Percentiles rank a stretch among this genome's conserved stretches.
Conservation (phyloP, 2,797 vertebrate genomes). For the Podarcis siculus region DNA sequence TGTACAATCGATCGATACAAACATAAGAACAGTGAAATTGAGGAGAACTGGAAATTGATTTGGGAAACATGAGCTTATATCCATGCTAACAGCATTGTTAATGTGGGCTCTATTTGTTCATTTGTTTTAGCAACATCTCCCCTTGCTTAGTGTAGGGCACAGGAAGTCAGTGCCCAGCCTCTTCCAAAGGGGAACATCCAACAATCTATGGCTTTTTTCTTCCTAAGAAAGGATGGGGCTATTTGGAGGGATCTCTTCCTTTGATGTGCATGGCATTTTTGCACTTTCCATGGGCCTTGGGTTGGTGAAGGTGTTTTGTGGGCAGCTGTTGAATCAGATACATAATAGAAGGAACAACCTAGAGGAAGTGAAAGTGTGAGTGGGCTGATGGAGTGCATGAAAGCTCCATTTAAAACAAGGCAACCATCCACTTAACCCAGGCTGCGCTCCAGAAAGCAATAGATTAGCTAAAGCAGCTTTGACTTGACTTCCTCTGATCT, state of each 20-base stretch:
- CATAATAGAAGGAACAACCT: not conserved
- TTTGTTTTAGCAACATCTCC: not conserved
- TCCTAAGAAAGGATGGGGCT: not conserved
- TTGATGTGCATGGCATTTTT: not conserved
- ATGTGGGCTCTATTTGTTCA: not conserved
- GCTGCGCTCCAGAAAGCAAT: conserved; percentile 1
- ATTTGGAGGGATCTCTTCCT: not conserved
- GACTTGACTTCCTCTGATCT: not conserved
- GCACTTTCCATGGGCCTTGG: not conserved
- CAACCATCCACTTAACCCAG: not conserved
- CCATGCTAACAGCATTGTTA: not conserved
- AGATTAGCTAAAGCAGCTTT: conserved; percentile 13
- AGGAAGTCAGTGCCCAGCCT: not conserved
- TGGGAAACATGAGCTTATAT: not conserved
- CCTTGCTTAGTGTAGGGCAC: not conserved
- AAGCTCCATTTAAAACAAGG: not conserved
- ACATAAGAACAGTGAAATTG: not conserved
- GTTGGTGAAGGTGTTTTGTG: not conserved
- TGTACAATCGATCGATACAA: not conserved
- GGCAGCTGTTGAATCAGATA: not conserved
- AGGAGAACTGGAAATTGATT: not conserved
- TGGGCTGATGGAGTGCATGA: not conserved
- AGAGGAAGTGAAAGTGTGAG: not conserved
- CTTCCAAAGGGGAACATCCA: not conserved
- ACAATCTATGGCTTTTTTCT: not conserved